A percentile compares a stretch with the other conserved stretches of the same genome.
These are phyloP conservation scores for Geophilus truncorum DNA, from an alignment of 2,888 invertebrate genomes.

Conservation along the genomic window DNA sequence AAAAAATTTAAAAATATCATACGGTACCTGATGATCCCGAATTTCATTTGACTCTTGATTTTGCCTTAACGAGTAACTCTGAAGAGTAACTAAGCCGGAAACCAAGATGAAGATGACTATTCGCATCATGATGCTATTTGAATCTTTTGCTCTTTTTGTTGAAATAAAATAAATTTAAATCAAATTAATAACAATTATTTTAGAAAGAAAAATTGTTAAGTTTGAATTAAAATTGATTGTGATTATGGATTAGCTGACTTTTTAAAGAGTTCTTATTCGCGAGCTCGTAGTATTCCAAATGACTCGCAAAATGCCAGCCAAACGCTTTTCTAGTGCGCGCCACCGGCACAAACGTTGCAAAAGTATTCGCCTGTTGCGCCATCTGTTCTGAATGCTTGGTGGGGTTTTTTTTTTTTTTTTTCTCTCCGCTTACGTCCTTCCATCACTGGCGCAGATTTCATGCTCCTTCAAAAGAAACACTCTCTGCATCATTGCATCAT, in stretches of 20 bases:
- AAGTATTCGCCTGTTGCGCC: constrained; percentile 12
- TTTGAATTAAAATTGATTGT: too few relatives aligned
- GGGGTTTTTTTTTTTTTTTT: not conserved
- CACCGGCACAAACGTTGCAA: not conserved
- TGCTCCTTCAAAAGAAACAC: too few relatives aligned
- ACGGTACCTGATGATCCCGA: not conserved
- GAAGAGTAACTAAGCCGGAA: not conserved
- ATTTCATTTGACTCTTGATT: constrained; percentile 1
- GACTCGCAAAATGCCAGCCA: constrained; percentile 2
- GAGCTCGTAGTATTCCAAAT: not conserved
- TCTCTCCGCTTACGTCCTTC: not conserved
- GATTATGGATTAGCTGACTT: not conserved
- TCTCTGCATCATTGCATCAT: too few relatives aligned
- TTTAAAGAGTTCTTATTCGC: not conserved
- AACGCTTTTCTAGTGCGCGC: constrained; percentile 23
- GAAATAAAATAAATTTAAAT: not conserved
- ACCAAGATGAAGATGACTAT: not conserved
- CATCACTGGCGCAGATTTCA: not conserved
- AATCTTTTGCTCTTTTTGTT: not conserved
- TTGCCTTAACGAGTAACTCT: not conserved
- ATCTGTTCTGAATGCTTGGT: not conserved
- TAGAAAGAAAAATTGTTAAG: too few relatives aligned
- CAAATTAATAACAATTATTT: too few relatives aligned
- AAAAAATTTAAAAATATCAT: not conserved
- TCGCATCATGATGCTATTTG: not conserved